These are phyloP conservation scores for Holcopasites calliopsidis DNA, from an alignment of 1,140 invertebrate species.

Conservation along the genomic window DNA sequence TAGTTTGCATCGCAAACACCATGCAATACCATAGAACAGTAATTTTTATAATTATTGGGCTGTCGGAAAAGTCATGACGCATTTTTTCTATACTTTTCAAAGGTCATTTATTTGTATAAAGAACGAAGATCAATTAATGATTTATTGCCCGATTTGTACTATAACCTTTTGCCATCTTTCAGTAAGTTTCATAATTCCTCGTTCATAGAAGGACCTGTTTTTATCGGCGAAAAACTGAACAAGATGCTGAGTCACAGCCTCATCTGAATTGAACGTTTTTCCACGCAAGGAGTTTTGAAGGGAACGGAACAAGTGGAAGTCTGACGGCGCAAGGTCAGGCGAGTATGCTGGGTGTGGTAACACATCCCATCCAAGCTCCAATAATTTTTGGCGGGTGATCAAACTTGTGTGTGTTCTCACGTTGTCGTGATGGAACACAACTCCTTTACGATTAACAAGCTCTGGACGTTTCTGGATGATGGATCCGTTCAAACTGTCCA, in stretches of 20 bases:
- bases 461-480: neutral
- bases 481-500: neutral
- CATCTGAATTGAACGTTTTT: neutral
- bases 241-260: neutral
- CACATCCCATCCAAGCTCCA: neutral
- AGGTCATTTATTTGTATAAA: neutral
- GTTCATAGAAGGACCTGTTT: neutral
- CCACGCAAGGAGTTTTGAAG: neutral
- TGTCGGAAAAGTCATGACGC: too few relatives aligned
- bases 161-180: slow-evolving; percentile 1
- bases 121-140: neutral
- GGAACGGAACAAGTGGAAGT: neutral
- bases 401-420: neutral
- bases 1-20: too few relatives aligned
- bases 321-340: neutral
- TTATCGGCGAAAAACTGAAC: neutral
- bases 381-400: neutral
- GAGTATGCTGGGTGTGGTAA: neutral
- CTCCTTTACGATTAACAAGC: neutral
- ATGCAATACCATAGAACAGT: too few relatives aligned
- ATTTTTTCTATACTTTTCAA: too few relatives aligned
- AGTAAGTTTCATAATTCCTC: neutral
- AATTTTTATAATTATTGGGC: too few relatives aligned
- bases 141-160: neutral
- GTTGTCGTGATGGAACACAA: neutral